Evolutionary conservation across 1,140 invertebrate genomes (phyloP), one percentile per base, ranked within the genome.

Genomic region (Papilio machaon): DNA sequence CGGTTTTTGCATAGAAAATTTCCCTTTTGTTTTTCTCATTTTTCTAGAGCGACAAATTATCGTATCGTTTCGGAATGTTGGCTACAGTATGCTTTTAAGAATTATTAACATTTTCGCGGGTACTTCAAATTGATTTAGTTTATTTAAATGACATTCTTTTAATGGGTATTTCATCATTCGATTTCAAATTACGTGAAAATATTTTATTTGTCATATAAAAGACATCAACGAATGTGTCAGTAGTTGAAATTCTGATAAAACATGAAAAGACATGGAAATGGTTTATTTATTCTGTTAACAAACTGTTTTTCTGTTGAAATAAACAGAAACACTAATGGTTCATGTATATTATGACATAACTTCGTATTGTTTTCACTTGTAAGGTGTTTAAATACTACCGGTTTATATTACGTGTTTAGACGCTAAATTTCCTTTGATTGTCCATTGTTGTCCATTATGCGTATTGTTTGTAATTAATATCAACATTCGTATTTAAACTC

Each of bases 211-310:
- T 64, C 77, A 79, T 79, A 46, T 67, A 79, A 79, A 79, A 79
- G 77, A 79, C 77, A 79, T 79, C 77, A 79, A 79, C 77, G 77
- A 79, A 43, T 73, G 30, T 13, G 23, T 64, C n/a, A 64, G 60
- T 64, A 11, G n/a, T 64, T 19, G 58, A 9, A 30, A 54, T 52
- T 17, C 13, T 5, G 15, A 54, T 17, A 54, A 17, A 30, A 54
- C 5, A n/a, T 17, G 52, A 43, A 43, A 7, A 43, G 38, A 2
- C 38, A 43, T 43, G 1, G 7, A 43, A 43, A 3, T 43, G 7
- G 7, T 43, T 43, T 43, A 43, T 7, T 43, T 6, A 43, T 43
- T 43, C 38, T 43, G 0, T 43, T 43, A 43, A 43, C 38, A 43
- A 30, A 30, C 23, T 30, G 23, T 30, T 30, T 1, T 30, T 30